Evolutionary conservation across 2,113 vertebrate species (phyloP).

Genomic region (Lophochroa leadbeateri): DNA sequence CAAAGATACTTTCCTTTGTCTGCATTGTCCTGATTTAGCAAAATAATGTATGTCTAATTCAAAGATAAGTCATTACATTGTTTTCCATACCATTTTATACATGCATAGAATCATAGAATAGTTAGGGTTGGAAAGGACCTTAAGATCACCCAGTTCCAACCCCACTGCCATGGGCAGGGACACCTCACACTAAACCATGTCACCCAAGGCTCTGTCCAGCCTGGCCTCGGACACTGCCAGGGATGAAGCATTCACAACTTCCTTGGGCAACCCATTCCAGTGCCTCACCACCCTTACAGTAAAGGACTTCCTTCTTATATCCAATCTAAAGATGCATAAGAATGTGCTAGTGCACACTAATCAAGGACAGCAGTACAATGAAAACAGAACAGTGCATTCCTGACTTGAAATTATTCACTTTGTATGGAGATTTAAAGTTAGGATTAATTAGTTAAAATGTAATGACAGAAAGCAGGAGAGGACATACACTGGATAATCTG

Average conservation of each 20-base stretch:
- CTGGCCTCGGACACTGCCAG: too few species aligned
- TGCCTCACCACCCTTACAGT: too few species aligned
- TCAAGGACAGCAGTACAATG: neutral
- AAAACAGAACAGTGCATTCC: neutral
- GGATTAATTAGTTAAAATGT: neutral
- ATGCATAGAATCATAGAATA: neutral
- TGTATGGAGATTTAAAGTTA: neutral
- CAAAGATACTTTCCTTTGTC: neutral
- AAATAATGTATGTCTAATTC: neutral
- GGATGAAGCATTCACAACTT: too few species aligned
- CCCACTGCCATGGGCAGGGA: too few species aligned
- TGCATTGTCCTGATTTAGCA: neutral
- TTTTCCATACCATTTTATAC: neutral
- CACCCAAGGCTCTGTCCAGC: too few species aligned
- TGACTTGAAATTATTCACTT: neutral
- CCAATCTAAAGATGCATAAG: neutral
- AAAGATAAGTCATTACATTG: neutral
- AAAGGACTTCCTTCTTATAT: too few species aligned
- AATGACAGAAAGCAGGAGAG: neutral
- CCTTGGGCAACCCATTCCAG: too few species aligned
- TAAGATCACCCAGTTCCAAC: too few species aligned
- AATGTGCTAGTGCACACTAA: neutral
- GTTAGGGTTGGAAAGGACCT: too few species aligned
- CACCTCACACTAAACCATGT: too few species aligned
- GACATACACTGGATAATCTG: neutral